Evolutionary conservation across 23 tunicate genomes (phyloP), one percentile per base, ranked within the genome.

Genomic region (Aplidium turbinatum): DNA sequence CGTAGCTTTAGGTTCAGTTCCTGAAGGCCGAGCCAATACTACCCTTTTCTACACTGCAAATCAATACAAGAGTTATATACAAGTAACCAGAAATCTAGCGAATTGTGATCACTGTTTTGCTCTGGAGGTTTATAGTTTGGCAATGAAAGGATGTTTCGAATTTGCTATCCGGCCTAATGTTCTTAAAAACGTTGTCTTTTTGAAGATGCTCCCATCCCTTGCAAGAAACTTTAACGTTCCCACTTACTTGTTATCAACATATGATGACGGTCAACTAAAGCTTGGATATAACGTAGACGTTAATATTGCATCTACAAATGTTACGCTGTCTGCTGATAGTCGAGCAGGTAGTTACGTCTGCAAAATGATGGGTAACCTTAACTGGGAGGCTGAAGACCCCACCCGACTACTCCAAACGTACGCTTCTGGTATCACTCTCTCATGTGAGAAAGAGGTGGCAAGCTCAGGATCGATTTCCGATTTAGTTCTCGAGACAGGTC

Each of bases 21-120:
- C 76, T 5, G 34, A 47, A 9, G 76, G 76, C 7, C 76, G 47
- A 34, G 6, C 11, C 57, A 70, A 70, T 22, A 47, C 76, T 20
- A 70, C 76, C 28, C 3, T 48, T 21, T 70, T 47, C 26, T 45
- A 13, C 19, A 25, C 4, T 2, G 4, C 58, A 25, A 6, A 9
- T 5, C n/a, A 25, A 23, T 4, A 21, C 16, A 70, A 70, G 58
- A 7, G 29, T 25, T 70, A 47, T 27, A 18, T 70, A 28, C 76
- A 70, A 13, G 4, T 70, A 6, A 4, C 58, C n/a, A 70, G 24
- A 28, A 70, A 28, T 70, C 46, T 21, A 11, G 58, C 4, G 3
- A 28, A 47, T 24, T 70, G 76, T 48, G 11, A 26, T 20, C 19
- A 24, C 6, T 70, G 76, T 26, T 70, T 70, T 16, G 9, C n/a